Percentiles rank a stretch among this genome's conserved stretches.
These are phyloP conservation scores for Cosmorhoe ocellata DNA, from an alignment of 2,888 invertebrate species.

Conservation along the genomic window DNA sequence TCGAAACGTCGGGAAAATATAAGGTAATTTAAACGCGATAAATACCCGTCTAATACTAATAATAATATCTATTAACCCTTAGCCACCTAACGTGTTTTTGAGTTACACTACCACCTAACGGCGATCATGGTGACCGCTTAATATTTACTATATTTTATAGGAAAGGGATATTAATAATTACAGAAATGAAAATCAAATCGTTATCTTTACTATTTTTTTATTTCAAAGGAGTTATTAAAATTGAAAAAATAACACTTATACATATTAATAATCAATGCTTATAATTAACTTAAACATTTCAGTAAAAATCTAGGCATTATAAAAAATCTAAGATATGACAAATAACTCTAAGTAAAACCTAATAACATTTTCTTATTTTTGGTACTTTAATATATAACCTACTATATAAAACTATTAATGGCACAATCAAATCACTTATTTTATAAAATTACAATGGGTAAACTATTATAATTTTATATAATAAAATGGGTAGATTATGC, in stretches of 20 bases:
- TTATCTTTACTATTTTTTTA: conserved; percentile 10
- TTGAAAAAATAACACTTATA: conserved; percentile 6
- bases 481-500: conserved; percentile 11
- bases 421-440: conserved; percentile 15
- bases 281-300: conserved; percentile 12
- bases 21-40: too few relatives aligned
- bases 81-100: conserved; percentile 19
- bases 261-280: conserved; percentile 16
- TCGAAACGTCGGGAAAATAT: too few relatives aligned
- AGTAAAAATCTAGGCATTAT: conserved; percentile 17
- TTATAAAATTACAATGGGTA: conserved; percentile 17
- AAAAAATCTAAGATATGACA: conserved; percentile 10
- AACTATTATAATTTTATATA: not conserved
- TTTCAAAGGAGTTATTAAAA: conserved; percentile 10
- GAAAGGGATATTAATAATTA: conserved; percentile 5
- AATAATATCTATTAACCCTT: conserved; percentile 1
- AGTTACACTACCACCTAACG: conserved; percentile 19
- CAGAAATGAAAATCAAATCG: conserved; percentile 7
- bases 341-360: conserved; percentile 12
- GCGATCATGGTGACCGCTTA: conserved; percentile 10
- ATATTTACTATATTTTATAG: not conserved
- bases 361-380: conserved; percentile 14
- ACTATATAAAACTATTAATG: conserved; percentile 15
- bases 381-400: conserved; percentile 13
- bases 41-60: too few relatives aligned